Percentiles rank a stretch among this genome's conserved stretches.
These are phyloP conservation scores for Babylonia areolata DNA, from an alignment of 1,140 invertebrate genomes.

Conservation along the genomic window DNA sequence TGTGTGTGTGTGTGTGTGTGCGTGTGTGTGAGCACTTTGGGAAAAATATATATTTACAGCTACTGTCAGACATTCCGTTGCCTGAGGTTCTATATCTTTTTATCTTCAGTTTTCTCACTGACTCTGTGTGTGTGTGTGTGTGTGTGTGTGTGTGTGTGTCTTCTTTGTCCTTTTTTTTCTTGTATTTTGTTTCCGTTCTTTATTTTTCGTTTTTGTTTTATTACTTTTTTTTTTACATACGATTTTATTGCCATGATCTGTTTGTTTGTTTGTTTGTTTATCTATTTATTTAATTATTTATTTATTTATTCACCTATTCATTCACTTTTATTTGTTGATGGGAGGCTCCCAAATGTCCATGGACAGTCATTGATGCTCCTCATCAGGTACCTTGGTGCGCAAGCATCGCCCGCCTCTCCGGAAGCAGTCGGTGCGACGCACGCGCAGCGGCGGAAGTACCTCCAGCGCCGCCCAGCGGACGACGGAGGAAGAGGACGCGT, in stretches of 20 bases:
- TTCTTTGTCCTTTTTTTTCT: neutral
- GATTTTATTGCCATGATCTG: neutral
- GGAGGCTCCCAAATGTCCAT: too few species aligned
- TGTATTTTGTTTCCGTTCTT: neutral
- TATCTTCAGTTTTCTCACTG: too few species aligned
- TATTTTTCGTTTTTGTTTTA: neutral
- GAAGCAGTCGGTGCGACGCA: conserved; percentile 42
- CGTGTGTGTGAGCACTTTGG: neutral
- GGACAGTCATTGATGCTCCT: too few species aligned
- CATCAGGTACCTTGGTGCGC: conserved; percentile 45
- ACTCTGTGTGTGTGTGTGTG: neutral
- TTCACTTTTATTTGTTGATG: neutral
- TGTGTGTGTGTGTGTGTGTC: conserved; percentile 5
- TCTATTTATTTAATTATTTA: neutral
- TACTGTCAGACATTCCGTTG: too few species aligned
- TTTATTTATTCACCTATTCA: neutral
- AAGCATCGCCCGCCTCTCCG: conserved; percentile 38
- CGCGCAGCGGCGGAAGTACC: conserved; percentile 35
- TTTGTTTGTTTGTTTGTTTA: neutral
- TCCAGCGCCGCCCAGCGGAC: conserved; percentile 34
- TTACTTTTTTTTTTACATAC: neutral
- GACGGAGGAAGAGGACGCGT: conserved; percentile 28
- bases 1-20: neutral
- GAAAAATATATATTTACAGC: too few species aligned
- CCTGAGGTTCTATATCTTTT: too few species aligned